Base-by-base conservation (phyloP, 2,113 vertebrate species). In the Bettongia penicillata region DNA sequence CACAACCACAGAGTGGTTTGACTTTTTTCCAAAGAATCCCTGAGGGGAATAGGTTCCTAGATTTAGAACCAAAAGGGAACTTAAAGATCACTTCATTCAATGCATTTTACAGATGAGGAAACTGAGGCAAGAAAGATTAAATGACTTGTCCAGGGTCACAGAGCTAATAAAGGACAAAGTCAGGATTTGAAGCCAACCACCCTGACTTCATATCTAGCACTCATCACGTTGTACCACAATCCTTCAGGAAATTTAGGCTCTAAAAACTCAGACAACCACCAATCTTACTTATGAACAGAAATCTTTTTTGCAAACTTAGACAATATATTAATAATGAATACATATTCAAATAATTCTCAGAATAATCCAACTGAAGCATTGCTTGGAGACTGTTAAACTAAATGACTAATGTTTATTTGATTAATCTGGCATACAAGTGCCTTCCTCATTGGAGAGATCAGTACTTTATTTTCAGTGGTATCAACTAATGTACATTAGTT, bases 391-490 rank as follows among this genome's bases (percentile, higher is more conserved):
- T 91, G 8, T 49, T 31, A 91, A 94, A 94, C 93, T 49, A 77
- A 93, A 43, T 51, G 77, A 31, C 48, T 96, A 95, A 61, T 3
- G 3, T 51, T 91, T 57, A 52, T 26, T 28, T 94, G n/a, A 89
- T 3, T 31, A 55, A 96, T 53, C 14, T 51, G 51, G 19, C 25
- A 91, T 90, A 61, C 8, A 96, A 90, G 31, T 5, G 25, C 1
- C 28, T n/a, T 16, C 14, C 43, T 8, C 28, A 97, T 49, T 68
- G 28, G 91, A 91, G 25, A 93, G 25, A 31, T 31, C 43, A 93
- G 31, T 3, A 51, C 93, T 51, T 91, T 92, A 77, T 94, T 90
- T 91, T 84, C 31, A 97, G 89, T 47, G 49, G 89, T 92, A 10
- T 77, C 31, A 77, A 77, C 37, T 77, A 77, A 68, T 37, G n/a